These are phyloP conservation scores for Lontra canadensis DNA, from an alignment of 2,113 vertebrate species.

Conservation along the genomic window DNA sequence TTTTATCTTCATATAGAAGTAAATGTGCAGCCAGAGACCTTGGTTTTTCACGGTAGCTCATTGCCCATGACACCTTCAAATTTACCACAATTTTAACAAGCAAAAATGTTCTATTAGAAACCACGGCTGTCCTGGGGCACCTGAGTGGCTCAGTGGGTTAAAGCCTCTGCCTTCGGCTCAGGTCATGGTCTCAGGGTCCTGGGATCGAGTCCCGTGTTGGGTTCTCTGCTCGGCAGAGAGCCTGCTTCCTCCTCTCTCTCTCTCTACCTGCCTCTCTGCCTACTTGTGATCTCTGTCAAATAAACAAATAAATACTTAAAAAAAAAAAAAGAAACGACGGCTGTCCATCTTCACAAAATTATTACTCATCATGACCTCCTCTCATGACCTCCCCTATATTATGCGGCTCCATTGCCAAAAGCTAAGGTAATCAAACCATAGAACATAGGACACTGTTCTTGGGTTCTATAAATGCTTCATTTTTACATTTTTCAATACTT, in stretches of 20 bases:
- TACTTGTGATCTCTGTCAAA: too few relatives aligned
- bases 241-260: too few relatives aligned
- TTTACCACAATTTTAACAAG: not conserved
- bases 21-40: not conserved
- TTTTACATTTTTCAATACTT: not conserved
- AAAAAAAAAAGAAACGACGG: not conserved
- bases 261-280: too few relatives aligned
- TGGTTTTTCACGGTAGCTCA: not conserved
- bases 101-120: conserved; percentile 21
- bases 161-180: too few relatives aligned
- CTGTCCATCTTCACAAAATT: not conserved
- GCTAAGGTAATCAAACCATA: not conserved
- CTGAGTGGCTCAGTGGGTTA: too few relatives aligned
- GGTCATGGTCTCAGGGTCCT: too few relatives aligned
- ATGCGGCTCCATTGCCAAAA: not conserved
- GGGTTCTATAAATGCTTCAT: not conserved
- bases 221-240: too few relatives aligned
- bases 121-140: not conserved
- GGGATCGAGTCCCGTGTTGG: too few relatives aligned
- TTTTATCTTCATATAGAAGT: not conserved
- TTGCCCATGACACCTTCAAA: not conserved
- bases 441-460: not conserved
- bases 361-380: not conserved
- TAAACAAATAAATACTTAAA: too few relatives aligned
- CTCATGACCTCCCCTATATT: not conserved